Base-by-base conservation (phyloP, 2,113 vertebrate species). In the Ceratotherium simum region DNA sequence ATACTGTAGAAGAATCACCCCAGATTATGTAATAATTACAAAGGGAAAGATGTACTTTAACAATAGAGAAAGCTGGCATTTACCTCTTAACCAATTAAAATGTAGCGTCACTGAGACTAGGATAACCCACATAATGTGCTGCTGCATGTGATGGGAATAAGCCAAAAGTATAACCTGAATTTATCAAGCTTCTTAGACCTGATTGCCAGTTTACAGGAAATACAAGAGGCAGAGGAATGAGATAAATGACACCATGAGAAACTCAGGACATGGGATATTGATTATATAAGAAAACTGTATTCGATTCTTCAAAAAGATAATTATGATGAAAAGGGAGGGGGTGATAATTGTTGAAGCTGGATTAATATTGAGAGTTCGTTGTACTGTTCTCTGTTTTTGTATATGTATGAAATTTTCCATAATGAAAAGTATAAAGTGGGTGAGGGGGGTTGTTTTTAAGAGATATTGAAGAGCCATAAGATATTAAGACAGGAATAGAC, bases 141-240 rank as follows among this genome's bases (percentile, higher is more conserved):
- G 60, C 46, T 17, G 64, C 31, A 31, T 80, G n/a, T 84, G 48
- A 86, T 82, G 27, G 27, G 4, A 65, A 17, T 81, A 72, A 84
- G 29, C 58, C 31, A 64, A 42, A 90, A 89, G 46, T 48, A 64
- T 75, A 85, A 76, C n/a, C n/a, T 92, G 48, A 73, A 89, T 83
- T 93, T 62, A 90, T 82, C 27, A 80, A 75, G 60, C 29, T 92
- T 60, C 79, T 89, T 92, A 58, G 46, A 65, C 48, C n/a, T 73
- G n/a, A 67, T 60, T 72, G 51, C n/a, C 48, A 91, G 62, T 51
- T 95, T 90, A 58, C 13, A 96, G 86, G 78, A 94, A 65, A 75
- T 82, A 54, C 5, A 31, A 64, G 33, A 88, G 12, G n/a, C 48
- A 95, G 42, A 87, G 17, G 27, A 60, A 60, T 33, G 90, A 73